These are phyloP conservation scores for Hippocampus abdominalis DNA, from an alignment of 2,113 vertebrate species.

Conservation along the genomic window DNA sequence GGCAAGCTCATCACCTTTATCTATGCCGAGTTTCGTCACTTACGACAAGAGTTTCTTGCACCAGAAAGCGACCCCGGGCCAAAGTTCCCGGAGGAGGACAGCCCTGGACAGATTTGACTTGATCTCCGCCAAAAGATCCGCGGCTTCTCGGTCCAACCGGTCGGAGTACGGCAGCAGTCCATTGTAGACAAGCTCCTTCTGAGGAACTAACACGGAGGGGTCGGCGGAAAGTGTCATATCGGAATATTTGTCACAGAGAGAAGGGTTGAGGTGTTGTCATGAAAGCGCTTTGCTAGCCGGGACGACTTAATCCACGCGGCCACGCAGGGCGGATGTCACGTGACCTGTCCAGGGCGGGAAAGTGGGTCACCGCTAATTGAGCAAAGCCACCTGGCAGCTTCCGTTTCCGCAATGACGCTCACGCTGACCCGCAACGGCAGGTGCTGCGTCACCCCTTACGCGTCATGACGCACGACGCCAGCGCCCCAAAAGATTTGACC, in stretches of 20 bases:
- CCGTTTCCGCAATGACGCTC: neutral
- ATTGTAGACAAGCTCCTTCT: constrained; percentile 92
- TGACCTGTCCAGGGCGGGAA: constrained; percentile 25
- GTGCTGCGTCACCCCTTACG: constrained; percentile 28
- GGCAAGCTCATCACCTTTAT: no score
- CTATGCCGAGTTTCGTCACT: constrained; percentile 58
- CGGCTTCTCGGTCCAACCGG: constrained; percentile 84
- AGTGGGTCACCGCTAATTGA: constrained; percentile 65
- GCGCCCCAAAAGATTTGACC: neutral
- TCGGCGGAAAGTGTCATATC: constrained; percentile 34
- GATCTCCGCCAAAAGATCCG: constrained; percentile 81
- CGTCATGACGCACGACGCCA: neutral
- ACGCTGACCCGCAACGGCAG: constrained; percentile 24
- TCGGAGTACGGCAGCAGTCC: constrained; percentile 86
- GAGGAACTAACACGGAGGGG: constrained; percentile 70
- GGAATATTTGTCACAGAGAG: neutral
- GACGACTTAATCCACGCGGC: constrained; percentile 38
- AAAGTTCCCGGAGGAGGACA: constrained; percentile 88
- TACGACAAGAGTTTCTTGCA: constrained; percentile 91
- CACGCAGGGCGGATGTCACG: constrained; percentile 16
- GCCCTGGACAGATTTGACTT: constrained; percentile 89
- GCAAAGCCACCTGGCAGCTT: constrained; percentile 33
- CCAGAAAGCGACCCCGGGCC: constrained; percentile 95
- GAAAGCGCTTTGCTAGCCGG: constrained; percentile 13
- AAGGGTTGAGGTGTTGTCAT: constrained; percentile 1